These are phyloP conservation scores for Pasiphila rectangulata DNA, from an alignment of 2,888 invertebrate species.

Conservation along the genomic window DNA sequence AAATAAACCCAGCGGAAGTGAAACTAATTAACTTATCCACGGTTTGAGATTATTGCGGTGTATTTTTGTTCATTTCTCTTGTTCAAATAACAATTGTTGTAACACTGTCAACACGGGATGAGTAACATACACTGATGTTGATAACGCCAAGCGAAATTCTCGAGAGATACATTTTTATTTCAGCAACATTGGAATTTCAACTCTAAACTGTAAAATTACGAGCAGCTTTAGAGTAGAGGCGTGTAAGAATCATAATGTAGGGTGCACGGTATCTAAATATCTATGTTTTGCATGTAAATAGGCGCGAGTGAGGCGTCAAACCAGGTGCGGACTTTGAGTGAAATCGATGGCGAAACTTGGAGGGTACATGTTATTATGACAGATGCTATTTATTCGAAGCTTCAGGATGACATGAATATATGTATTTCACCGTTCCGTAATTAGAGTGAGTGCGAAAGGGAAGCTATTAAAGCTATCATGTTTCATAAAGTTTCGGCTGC, in stretches of 20 bases:
- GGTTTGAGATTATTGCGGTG: slow-evolving; percentile 66
- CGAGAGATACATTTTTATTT: slow-evolving; percentile 48
- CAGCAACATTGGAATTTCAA: slow-evolving; percentile 36
- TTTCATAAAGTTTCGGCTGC: slow-evolving; percentile 41
- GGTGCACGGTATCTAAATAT: slow-evolving; percentile 70
- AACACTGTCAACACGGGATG: slow-evolving; percentile 71
- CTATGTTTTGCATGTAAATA: slow-evolving; percentile 77
- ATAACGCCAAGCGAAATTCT: slow-evolving; percentile 66
- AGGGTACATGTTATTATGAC: slow-evolving; percentile 75
- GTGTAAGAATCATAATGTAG: slow-evolving; percentile 48
- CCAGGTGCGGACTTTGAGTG: slow-evolving; percentile 71
- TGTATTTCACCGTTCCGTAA: slow-evolving; percentile 50
- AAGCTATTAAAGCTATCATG: slow-evolving; percentile 48
- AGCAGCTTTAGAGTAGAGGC: slow-evolving; percentile 42
- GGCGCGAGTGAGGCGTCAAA: slow-evolving; percentile 69
- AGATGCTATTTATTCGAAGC: slow-evolving; percentile 68
- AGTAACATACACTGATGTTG: slow-evolving; percentile 68
- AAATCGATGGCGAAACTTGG: slow-evolving; percentile 66
- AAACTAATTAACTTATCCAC: slow-evolving; percentile 79
- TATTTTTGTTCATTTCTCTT: slow-evolving; percentile 72
- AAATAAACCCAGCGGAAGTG: slow-evolving; percentile 77
- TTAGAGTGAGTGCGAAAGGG: slow-evolving; percentile 50
- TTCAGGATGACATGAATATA: slow-evolving; percentile 53
- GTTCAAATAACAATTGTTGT: slow-evolving; percentile 67
- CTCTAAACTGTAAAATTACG: slow-evolving; percentile 38